Percentiles rank a stretch among this genome's conserved stretches.
Evolutionary conservation across 2,888 invertebrate species (phyloP).

Genomic region (Heliconius charithonia): DNA sequence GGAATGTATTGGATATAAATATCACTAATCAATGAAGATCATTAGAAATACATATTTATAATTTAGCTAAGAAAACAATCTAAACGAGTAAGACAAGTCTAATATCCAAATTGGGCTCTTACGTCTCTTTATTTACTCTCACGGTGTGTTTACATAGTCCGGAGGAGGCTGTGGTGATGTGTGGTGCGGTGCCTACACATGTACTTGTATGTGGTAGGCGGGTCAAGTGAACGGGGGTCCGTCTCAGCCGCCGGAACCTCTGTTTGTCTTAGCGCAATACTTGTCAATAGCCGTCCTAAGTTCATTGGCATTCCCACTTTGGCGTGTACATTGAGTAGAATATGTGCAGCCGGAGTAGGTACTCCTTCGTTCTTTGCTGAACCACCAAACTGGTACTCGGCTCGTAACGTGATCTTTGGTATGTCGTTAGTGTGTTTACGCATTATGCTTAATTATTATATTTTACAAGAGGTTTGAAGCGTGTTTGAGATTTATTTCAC

Average conservation of each 20-base stretch:
- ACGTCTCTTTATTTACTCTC: slow-evolving; percentile 71
- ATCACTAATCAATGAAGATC: neutral
- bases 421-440: slow-evolving; percentile 79
- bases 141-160: slow-evolving; percentile 77
- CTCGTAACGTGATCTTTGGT: slow-evolving; percentile 74
- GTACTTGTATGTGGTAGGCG: slow-evolving; percentile 55
- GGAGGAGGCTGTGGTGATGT: slow-evolving; percentile 69
- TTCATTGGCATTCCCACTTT: slow-evolving; percentile 82
- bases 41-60: neutral
- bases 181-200: slow-evolving; percentile 57
- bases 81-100: slow-evolving; percentile 44
- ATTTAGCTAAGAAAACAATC: neutral
- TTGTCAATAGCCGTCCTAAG: slow-evolving; percentile 81
- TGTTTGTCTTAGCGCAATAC: slow-evolving; percentile 83
- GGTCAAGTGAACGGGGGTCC: slow-evolving; percentile 80
- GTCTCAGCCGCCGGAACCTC: slow-evolving; percentile 76
- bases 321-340: slow-evolving; percentile 78
- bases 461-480: slow-evolving; percentile 65
- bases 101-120: slow-evolving; percentile 57
- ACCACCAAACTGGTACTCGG: slow-evolving; percentile 73
- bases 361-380: slow-evolving; percentile 66
- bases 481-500: slow-evolving; percentile 54
- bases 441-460: slow-evolving; percentile 74
- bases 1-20: neutral
- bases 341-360: slow-evolving; percentile 70